These are phyloP conservation scores for Premnoplex brunnescens DNA, from an alignment of 2,797 vertebrate genomes.

Conservation along the genomic window DNA sequence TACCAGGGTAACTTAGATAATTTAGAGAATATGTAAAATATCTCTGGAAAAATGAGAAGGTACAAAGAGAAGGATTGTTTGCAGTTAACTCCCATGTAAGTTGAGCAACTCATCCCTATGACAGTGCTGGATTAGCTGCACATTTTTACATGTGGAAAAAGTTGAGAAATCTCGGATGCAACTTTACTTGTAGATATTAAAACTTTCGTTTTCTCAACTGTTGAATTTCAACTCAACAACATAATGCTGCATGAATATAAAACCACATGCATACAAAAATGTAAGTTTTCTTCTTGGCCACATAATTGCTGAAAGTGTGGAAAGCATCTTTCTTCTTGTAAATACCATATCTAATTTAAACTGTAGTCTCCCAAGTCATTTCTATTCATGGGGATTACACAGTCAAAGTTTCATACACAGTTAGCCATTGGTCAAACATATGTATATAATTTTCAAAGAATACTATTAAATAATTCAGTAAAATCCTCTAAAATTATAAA, in stretches of 20 bases:
- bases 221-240: neutral
- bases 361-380: neutral
- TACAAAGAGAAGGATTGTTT: neutral
- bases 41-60: neutral
- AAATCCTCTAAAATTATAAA: neutral
- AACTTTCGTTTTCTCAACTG: neutral
- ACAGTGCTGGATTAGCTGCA: neutral
- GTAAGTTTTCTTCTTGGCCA: neutral
- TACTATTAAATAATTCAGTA: neutral
- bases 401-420: neutral
- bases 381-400: neutral
- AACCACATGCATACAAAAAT: accelerated
- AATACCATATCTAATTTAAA: neutral
- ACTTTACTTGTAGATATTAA: neutral
- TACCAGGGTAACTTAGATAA: neutral
- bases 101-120: neutral
- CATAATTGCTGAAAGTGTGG: neutral
- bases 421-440: accelerated
- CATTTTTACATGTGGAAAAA: neutral
- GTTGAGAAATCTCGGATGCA: neutral
- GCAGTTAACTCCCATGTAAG: neutral
- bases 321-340: neutral
- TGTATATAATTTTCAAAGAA: neutral
- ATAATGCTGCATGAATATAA: neutral
- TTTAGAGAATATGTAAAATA: neutral